Evolutionary conservation across 1,140 invertebrate species (phyloP), one percentile per base, ranked within the genome.

Genomic region (Hyles euphorbiae): DNA sequence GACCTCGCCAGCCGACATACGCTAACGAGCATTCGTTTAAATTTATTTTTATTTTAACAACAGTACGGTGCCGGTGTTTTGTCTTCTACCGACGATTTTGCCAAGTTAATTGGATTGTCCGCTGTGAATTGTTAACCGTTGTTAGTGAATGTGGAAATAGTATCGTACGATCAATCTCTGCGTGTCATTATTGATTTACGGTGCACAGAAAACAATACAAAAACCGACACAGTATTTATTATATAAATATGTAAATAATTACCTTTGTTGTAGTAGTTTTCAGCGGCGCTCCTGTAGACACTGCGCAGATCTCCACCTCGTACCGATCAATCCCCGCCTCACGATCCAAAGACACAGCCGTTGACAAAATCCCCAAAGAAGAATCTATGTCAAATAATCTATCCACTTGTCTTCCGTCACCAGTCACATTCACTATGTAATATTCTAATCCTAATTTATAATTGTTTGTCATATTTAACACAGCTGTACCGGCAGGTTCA

Each of bases 371-470:
- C 8, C 98, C 98, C 69, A 95, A 91, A 68, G 95, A 94, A 3
- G 93, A 91, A 87, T 99, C 97, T 67, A 99, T 94, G 71, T 95
- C 95, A 80, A 99, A 97, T 57, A 96, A 90, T 68, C 94, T 92
- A 78, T 96, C 95, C 63, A 95, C 94, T 84, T 95, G 94, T 53
- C 89, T 90, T 55, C 93, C 94, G 61, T 91, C 92, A 76, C 92
- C 92, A 45, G 97, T 97, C 76, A 97, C 94, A 87, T 97, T 98
- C 56, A 96, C 95, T 76, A 98, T 94, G 88, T 96, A 98, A 90
- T 97, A 98, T 78, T 97, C 96, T 71, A 98, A 91, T 61, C 94
- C 93, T 48, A 89, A 88, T 68, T 89, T 87, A 68, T 91, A 89
- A 40, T 92, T 90, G 58, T 95, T 96, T 34, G 89, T 92, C 56